phyloP scores from a whole-genome alignment of 2,888 invertebrate species.

The Synergus laeviventris region DNA sequence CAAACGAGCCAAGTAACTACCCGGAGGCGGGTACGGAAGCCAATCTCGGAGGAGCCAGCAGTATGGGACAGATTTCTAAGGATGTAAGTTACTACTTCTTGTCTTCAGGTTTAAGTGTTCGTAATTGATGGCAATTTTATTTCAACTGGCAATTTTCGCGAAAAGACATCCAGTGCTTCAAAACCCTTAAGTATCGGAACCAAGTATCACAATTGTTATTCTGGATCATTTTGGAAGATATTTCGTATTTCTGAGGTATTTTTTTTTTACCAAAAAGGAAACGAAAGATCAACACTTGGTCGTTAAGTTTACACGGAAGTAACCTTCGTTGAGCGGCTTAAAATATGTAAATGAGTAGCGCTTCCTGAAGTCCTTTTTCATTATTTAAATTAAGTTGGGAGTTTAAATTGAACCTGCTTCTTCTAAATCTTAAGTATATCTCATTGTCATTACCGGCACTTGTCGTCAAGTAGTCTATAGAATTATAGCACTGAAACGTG shows the following conservation, averaged over 20 bases:
- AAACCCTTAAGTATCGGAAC: not conserved
- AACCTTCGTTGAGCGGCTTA: not conserved
- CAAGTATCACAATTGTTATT: not conserved
- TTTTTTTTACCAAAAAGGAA: not conserved
- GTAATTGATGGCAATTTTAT: not conserved
- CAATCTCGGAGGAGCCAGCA: slow-evolving; percentile 63
- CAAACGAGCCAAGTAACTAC: slow-evolving; percentile 67
- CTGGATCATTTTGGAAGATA: not conserved
- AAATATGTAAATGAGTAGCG: not conserved
- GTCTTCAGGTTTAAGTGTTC: not conserved
- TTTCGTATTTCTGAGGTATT: too few relatives aligned
- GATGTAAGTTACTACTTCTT: slow-evolving; percentile 67
- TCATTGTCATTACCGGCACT: slow-evolving; percentile 19
- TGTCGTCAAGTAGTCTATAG: not conserved
- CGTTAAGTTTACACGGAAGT: slow-evolving; percentile 2
- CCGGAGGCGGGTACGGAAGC: slow-evolving; percentile 70
- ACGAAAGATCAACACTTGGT: not conserved
- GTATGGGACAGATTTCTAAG: slow-evolving; percentile 74
- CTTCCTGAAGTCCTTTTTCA: not conserved
- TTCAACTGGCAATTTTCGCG: not conserved
- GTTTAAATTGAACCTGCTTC: not conserved
- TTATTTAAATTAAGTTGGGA: not conserved
- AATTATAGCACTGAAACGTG: slow-evolving; percentile 27
- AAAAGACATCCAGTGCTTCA: not conserved
- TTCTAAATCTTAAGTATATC: not conserved